phyloP scores from a whole-genome alignment of 2,797 vertebrate species.

The Odontamblyopus lacepedii region DNA sequence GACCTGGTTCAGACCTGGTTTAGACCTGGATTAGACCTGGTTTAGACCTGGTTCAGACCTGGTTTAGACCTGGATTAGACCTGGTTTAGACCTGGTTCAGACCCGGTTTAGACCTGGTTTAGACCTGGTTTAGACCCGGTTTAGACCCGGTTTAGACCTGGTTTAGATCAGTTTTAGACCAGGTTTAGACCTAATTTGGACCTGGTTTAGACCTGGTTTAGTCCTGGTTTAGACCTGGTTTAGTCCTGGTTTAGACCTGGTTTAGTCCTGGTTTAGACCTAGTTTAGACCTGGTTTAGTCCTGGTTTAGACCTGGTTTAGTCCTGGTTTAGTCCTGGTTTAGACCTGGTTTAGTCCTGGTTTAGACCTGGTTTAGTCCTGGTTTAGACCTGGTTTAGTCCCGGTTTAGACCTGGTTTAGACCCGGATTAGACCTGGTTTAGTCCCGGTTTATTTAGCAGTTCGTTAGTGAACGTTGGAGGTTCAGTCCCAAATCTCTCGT shows the following conservation, averaged over 20 bases:
- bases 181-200: neutral
- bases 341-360: neutral
- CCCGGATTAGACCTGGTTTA: neutral
- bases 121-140: too few relatives aligned
- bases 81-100: too few relatives aligned
- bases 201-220: neutral
- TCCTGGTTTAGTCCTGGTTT: neutral
- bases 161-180: neutral
- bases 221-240: neutral
- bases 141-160: too few relatives aligned
- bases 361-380: neutral
- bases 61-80: neutral
- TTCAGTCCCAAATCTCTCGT: too few relatives aligned
- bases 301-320: neutral
- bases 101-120: too few relatives aligned
- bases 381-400: neutral
- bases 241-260: neutral
- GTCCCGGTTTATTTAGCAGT: neutral
- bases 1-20: neutral
- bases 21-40: neutral
- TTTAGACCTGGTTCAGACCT: neutral
- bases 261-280: neutral
- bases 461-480: too few relatives aligned
- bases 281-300: neutral
- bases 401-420: neutral